Percentiles rank a stretch among this genome's conserved stretches.
Conservation (phyloP, 2,797 vertebrate genomes). For the Atherinosoma microstoma region DNA sequence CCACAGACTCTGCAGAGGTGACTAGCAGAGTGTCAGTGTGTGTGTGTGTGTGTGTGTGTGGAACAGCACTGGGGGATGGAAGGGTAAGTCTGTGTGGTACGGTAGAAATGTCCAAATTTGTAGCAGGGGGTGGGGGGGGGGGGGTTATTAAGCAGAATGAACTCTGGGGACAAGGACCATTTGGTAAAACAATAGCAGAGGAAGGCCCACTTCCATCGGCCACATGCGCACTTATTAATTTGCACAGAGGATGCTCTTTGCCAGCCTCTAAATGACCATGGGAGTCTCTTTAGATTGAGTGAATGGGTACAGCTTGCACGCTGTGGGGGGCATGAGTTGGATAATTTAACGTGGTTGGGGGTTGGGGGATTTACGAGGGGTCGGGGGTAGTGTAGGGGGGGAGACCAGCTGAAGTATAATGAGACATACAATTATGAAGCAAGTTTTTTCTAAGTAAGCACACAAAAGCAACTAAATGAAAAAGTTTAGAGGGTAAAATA, state of each 20-base stretch:
- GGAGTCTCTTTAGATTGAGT: constrained; percentile 68
- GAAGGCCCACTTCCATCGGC: constrained; percentile 73
- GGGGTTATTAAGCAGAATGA: constrained; percentile 53
- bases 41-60: constrained; percentile 36
- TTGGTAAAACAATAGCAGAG: constrained; percentile 77
- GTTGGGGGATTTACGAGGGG: constrained; percentile 50
- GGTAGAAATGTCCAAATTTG: constrained; percentile 18
- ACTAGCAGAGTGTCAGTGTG: constrained; percentile 19
- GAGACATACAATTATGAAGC: constrained; percentile 18
- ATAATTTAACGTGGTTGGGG: constrained; percentile 62
- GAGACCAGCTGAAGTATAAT: constrained; percentile 41
- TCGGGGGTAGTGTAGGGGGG: constrained; percentile 17
- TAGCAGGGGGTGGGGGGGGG: constrained; percentile 46
- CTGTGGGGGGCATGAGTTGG: constrained; percentile 61
- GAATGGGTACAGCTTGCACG: constrained; percentile 75
- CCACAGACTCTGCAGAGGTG: constrained; percentile 61
- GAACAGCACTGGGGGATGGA: constrained; percentile 40
- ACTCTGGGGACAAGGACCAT: constrained; percentile 69
- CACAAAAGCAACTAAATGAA: background rate
- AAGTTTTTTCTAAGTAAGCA: background rate
- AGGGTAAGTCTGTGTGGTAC: constrained; percentile 29
- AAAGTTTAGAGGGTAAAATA: background rate
- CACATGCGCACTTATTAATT: constrained; percentile 72
- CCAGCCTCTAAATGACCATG: constrained; percentile 68
- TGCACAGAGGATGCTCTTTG: constrained; percentile 61